These are phyloP conservation scores for Olivierus martensii DNA, from an alignment of 1,140 invertebrate genomes.

Conservation along the genomic window DNA sequence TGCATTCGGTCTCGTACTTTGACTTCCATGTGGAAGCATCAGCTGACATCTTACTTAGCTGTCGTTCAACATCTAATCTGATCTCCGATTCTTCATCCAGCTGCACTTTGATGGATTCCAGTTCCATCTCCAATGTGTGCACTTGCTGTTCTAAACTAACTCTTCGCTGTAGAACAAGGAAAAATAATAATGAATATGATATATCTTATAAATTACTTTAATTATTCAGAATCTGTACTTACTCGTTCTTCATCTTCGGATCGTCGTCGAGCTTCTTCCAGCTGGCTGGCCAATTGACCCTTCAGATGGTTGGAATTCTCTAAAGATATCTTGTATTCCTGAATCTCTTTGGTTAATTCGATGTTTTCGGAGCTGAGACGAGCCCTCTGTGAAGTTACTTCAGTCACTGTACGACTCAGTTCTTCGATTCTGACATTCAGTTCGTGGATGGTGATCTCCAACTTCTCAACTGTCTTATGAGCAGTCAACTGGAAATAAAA, in stretches of 20 bases:
- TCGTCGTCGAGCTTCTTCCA: conserved; percentile 82
- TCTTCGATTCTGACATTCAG: conserved; percentile 88
- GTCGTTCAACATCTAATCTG: conserved; percentile 83
- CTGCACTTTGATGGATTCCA: conserved; percentile 82
- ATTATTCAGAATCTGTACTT: conserved; percentile 16
- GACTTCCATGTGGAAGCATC: conserved; percentile 74
- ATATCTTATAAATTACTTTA: background rate
- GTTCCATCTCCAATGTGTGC: conserved; percentile 78
- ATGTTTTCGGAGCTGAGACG: conserved; percentile 56
- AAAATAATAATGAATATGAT: background rate
- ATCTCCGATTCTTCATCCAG: conserved; percentile 91
- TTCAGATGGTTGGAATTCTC: conserved; percentile 82
- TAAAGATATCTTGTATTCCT: conserved; percentile 86
- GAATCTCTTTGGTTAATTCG: conserved; percentile 82
- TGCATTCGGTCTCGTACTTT: conserved; percentile 83
- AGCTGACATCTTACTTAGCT: conserved; percentile 79
- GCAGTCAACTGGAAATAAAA: conserved; percentile 42
- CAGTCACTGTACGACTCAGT: conserved; percentile 81
- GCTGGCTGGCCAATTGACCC: conserved; percentile 68
- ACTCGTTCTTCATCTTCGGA: conserved; percentile 87
- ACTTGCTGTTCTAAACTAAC: conserved; percentile 71
- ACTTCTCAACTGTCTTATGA: conserved; percentile 73
- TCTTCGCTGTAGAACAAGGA: conserved; percentile 44
- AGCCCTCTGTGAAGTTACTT: conserved; percentile 60
- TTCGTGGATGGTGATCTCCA: conserved; percentile 78